These are phyloP conservation scores for Bombus consobrinus DNA, from an alignment of 1,140 invertebrate species.

Conservation along the genomic window DNA sequence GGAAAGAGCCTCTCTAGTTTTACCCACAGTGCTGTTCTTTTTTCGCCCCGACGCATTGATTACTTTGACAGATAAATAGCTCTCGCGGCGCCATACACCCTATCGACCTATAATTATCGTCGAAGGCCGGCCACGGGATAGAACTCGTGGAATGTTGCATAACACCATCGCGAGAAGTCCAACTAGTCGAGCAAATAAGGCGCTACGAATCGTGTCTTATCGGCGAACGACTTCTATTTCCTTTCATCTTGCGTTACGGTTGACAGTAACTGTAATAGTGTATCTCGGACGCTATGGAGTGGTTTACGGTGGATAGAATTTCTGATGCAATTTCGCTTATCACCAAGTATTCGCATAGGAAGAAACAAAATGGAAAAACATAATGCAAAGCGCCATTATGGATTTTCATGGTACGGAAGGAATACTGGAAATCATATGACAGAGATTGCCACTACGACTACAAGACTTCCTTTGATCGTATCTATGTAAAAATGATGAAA, in stretches of 20 bases:
- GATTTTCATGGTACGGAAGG: neutral
- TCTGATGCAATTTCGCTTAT: neutral
- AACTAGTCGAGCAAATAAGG: conserved; percentile 11
- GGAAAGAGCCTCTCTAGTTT: neutral
- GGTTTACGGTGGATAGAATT: neutral
- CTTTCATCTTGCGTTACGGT: neutral
- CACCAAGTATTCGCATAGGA: no score
- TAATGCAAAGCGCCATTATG: neutral
- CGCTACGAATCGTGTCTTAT: neutral
- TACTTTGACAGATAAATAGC: conserved; percentile 47
- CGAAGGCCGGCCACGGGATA: neutral
- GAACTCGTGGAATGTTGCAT: conserved; percentile 9
- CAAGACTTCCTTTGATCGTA: neutral
- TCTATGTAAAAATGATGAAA: neutral
- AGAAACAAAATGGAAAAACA: neutral
- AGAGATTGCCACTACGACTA: neutral
- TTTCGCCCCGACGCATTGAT: conserved; percentile 28
- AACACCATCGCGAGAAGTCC: neutral
- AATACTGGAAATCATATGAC: neutral
- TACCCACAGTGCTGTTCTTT: neutral
- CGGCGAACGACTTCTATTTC: neutral
- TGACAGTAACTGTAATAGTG: neutral
- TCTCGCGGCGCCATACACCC: conserved; percentile 19
- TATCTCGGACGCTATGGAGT: neutral
- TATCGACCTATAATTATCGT: conserved; percentile 36